A percentile compares a stretch with the other conserved stretches of the same genome.
phyloP scores from a whole-genome alignment of 1,140 invertebrate species.

The Archivesica marissinica region DNA sequence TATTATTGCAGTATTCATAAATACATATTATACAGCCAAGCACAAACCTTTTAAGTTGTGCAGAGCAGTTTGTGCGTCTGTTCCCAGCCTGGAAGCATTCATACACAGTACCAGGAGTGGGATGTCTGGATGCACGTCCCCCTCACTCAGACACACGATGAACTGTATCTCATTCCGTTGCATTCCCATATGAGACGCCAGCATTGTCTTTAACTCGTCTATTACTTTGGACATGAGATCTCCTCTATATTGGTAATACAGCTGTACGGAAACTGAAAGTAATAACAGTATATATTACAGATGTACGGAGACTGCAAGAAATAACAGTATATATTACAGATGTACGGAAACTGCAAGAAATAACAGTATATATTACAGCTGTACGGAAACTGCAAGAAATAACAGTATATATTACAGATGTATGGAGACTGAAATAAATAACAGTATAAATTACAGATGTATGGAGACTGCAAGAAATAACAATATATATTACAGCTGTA shows the following conservation, averaged over 20 bases:
- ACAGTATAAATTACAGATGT: too few species aligned
- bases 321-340: too few species aligned
- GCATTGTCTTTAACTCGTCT: neutral
- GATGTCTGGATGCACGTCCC: neutral
- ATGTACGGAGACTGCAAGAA: too few species aligned
- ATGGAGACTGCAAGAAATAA: too few species aligned
- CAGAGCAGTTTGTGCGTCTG: constrained; percentile 56
- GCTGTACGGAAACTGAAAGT: constrained; percentile 22
- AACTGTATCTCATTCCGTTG: neutral
- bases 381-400: too few species aligned
- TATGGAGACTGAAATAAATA: too few species aligned
- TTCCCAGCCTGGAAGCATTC: constrained; percentile 67
- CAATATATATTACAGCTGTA: too few species aligned
- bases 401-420: too few species aligned
- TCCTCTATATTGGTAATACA: neutral
- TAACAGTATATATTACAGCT: too few species aligned
- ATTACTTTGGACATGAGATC: neutral
- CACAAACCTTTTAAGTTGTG: constrained; percentile 28
- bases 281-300: neutral
- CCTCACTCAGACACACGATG: neutral
- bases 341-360: too few species aligned
- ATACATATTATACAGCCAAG: too few species aligned
- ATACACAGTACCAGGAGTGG: constrained; percentile 67
- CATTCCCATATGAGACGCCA: neutral
- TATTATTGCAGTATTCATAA: too few species aligned